Evolutionary conservation across 2,797 vertebrate species (phyloP).

Genomic region (Scarus forsteni): DNA sequence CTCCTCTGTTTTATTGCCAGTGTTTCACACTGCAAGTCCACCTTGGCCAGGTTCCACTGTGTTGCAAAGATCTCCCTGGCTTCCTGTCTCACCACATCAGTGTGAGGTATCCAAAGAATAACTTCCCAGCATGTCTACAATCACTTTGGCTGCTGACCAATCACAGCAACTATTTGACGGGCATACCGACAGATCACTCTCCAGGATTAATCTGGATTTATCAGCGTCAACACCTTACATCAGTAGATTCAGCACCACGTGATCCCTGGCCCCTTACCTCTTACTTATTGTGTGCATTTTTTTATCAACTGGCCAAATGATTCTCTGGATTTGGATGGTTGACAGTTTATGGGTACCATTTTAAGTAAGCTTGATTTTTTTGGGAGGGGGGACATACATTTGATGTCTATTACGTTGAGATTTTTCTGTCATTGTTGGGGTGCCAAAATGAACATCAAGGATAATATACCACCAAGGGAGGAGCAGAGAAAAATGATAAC

Average conservation of each 20-base stretch:
- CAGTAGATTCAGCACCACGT: slow-evolving; percentile 19
- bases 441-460: too few species aligned
- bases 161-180: slow-evolving; percentile 54
- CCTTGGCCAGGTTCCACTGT: slow-evolving; percentile 66
- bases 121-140: slow-evolving; percentile 58
- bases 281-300: neutral
- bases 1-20: slow-evolving; percentile 55
- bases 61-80: slow-evolving; percentile 56
- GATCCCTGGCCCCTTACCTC: slow-evolving; percentile 16
- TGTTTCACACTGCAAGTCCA: slow-evolving; percentile 51
- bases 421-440: too few species aligned
- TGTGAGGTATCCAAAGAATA: slow-evolving; percentile 52
- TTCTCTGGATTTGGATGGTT: slow-evolving; percentile 15
- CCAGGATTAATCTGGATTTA: slow-evolving; percentile 63
- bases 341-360: neutral
- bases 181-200: slow-evolving; percentile 59
- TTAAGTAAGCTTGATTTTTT: neutral
- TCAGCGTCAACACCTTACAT: slow-evolving; percentile 58
- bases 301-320: neutral
- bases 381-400: too few species aligned
- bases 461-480: too few species aligned
- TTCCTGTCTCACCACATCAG: slow-evolving; percentile 58
- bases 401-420: too few species aligned
- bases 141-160: slow-evolving; percentile 55
- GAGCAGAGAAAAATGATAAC: too few species aligned